Conservation (phyloP, 2,113 vertebrate species). For the Blennius ocellaris region DNA sequence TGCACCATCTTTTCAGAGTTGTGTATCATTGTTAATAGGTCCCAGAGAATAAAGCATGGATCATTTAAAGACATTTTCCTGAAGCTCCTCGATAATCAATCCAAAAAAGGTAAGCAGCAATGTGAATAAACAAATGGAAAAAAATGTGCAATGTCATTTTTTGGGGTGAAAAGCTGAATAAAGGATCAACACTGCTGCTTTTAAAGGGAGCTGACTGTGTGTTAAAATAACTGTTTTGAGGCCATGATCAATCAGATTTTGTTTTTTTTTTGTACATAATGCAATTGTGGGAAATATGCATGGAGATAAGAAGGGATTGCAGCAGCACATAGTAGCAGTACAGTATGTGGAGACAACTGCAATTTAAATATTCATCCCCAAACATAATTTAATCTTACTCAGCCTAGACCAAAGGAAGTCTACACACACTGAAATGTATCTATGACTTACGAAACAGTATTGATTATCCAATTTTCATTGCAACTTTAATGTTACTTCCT, state of each 20-base stretch:
- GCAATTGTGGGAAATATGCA: constrained; percentile 14
- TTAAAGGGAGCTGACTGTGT: constrained; percentile 11
- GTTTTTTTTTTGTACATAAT: constrained; percentile 22
- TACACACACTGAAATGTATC: background rate
- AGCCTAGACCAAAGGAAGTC: background rate
- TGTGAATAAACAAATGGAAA: background rate
- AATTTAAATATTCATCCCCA: constrained; percentile 27
- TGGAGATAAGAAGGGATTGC: background rate
- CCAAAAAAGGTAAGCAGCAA: background rate
- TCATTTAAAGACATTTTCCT: constrained; percentile 5
- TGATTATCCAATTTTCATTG: too few relatives aligned
- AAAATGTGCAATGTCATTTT: background rate
- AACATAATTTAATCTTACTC: background rate
- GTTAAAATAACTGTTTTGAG: background rate
- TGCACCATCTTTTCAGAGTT: background rate
- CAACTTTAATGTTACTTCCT: too few relatives aligned
- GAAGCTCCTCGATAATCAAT: constrained; percentile 17
- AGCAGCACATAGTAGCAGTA: background rate
- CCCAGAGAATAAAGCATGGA: background rate
- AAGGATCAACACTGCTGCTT: background rate
- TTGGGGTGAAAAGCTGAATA: background rate
- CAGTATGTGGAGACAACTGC: constrained; percentile 37
- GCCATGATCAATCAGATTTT: constrained; percentile 2
- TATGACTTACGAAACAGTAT: too few relatives aligned
- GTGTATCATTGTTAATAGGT: background rate